These are phyloP conservation scores for Jaculus jaculus DNA, from an alignment of 2,113 vertebrate species.

Conservation along the genomic window DNA sequence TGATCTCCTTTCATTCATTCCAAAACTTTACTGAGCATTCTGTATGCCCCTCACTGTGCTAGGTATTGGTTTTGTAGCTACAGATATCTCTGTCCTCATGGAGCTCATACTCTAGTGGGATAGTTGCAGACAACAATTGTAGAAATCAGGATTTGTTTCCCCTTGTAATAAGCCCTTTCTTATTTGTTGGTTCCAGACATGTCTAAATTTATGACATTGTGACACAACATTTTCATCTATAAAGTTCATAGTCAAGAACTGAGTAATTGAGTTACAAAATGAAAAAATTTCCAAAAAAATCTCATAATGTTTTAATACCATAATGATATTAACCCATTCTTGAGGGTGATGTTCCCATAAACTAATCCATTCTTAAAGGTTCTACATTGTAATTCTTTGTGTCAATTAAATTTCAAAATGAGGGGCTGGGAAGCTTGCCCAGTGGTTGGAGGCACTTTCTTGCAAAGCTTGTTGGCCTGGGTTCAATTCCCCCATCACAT, in stretches of 20 bases:
- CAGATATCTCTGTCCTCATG: neutral
- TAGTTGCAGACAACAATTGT: neutral
- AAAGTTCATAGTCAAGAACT: no score
- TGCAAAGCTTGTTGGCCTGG: no score
- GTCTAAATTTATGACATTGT: no score
- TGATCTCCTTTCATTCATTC: conserved; percentile 31
- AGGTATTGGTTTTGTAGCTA: neutral
- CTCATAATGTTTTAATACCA: no score
- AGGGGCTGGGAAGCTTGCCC: no score
- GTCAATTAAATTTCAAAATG: neutral
- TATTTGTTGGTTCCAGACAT: neutral
- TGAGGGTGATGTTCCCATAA: neutral
- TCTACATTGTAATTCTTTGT: neutral
- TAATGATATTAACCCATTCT: neutral
- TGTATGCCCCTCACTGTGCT: neutral
- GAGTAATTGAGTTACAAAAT: no score
- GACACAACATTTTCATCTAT: no score
- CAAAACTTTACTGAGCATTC: neutral
- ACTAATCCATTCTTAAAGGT: neutral
- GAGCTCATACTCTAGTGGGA: neutral
- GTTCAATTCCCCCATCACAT: no score
- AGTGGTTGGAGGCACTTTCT: no score
- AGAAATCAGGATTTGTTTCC: neutral
- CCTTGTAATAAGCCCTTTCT: neutral
- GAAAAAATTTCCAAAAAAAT: no score